These are phyloP conservation scores for Muntiacus reevesi DNA, from an alignment of 2,113 vertebrate species.

Conservation along the genomic window DNA sequence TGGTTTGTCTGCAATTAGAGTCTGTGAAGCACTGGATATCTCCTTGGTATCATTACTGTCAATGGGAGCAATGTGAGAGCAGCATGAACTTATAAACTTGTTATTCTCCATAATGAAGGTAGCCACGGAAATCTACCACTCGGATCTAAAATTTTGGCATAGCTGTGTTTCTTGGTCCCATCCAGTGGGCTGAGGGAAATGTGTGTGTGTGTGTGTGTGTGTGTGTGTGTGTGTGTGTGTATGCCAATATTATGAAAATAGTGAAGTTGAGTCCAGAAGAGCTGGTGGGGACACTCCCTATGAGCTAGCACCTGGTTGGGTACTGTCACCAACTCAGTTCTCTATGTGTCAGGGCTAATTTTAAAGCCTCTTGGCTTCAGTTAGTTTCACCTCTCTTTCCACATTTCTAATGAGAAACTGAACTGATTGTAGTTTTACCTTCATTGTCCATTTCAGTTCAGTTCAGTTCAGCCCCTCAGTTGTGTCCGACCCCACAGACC, in stretches of 20 bases:
- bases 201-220: not conserved
- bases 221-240: not conserved
- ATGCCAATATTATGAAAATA: not conserved
- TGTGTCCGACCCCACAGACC: accelerated
- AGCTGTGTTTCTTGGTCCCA: not conserved
- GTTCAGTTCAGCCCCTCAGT: not conserved
- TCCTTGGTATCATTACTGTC: not conserved
- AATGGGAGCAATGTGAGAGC: not conserved
- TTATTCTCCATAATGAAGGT: not conserved
- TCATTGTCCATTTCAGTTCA: not conserved
- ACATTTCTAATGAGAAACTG: not conserved
- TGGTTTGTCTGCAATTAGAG: not conserved
- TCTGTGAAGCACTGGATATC: not conserved
- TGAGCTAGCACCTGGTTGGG: not conserved
- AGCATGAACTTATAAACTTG: not conserved
- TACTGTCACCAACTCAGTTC: not conserved
- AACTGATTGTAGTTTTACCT: not conserved
- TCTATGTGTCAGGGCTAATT: not conserved
- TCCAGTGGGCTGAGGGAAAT: not conserved
- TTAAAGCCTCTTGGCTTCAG: not conserved
- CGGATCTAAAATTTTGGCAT: not conserved
- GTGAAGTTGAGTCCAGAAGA: not conserved
- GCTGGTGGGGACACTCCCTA: not conserved
- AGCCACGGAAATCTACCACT: not conserved
- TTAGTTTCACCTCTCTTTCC: not conserved